phyloP scores from a whole-genome alignment of 2,888 invertebrate species.

The Drosophila colorata region DNA sequence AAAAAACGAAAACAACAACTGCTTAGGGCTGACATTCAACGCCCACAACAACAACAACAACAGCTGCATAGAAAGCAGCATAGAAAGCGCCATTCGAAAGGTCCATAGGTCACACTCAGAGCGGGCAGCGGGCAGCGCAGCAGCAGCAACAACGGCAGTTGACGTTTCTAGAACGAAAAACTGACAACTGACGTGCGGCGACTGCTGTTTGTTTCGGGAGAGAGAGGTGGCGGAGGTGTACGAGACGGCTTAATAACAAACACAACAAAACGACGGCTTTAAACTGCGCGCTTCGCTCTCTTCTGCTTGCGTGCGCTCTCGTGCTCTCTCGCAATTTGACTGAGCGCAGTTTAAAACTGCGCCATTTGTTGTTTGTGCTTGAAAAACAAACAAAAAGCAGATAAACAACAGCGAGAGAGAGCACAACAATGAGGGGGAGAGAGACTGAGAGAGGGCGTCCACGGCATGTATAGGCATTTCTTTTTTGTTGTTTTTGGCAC shows the following conservation, averaged over 20 bases:
- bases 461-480: conserved; percentile 32
- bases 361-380: conserved; percentile 46
- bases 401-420: conserved; percentile 37
- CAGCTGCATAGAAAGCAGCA: conserved; percentile 42
- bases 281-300: conserved; percentile 16
- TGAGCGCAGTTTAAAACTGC: conserved; percentile 46
- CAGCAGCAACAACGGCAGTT: conserved; percentile 26
- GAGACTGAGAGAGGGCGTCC: conserved; percentile 1
- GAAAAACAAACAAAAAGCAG: conserved; percentile 26
- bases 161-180: conserved; percentile 67
- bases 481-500: conserved; percentile 39
- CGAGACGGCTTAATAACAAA: conserved; percentile 36
- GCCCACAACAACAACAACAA: conserved; percentile 24
- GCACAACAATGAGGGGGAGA: conserved; percentile 8
- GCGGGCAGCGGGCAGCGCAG: conserved; percentile 18
- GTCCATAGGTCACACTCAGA: conserved; percentile 69
- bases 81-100: conserved; percentile 46
- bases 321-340: conserved; percentile 16
- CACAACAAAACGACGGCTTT: conserved; percentile 34
- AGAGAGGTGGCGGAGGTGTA: not conserved
- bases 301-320: not conserved
- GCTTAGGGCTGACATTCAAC: conserved; percentile 1
- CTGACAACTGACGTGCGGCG: conserved; percentile 46
- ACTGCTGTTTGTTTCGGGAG: conserved; percentile 27
- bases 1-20: conserved; percentile 8